Evolutionary conservation across 2,888 invertebrate species (phyloP).

Genomic region (Caradrina kadenii): DNA sequence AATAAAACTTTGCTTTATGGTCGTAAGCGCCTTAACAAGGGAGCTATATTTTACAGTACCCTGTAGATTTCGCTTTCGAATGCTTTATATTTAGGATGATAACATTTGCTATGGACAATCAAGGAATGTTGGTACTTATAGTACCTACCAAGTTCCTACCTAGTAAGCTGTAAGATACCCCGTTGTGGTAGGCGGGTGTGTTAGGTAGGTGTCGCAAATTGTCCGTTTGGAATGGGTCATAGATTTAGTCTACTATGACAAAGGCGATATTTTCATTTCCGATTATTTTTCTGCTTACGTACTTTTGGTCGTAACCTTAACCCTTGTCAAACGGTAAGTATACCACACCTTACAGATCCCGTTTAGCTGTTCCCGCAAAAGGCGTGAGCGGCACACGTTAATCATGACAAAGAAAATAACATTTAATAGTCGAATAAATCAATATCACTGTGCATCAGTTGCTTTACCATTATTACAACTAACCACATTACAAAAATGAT

Average conservation of each 20-base stretch:
- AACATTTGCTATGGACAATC: neutral
- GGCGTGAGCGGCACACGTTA: slow-evolving; percentile 13
- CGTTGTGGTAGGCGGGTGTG: no score
- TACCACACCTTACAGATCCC: slow-evolving; percentile 35
- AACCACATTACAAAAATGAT: neutral
- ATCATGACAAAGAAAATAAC: slow-evolving; percentile 10
- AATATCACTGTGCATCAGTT: slow-evolving; percentile 46
- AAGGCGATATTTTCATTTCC: no score
- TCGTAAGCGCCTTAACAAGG: slow-evolving; percentile 16
- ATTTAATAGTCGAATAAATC: slow-evolving; percentile 39
- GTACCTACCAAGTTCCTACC: no score
- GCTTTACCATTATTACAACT: neutral
- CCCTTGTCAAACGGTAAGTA: slow-evolving; percentile 2
- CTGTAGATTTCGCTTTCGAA: slow-evolving; percentile 26
- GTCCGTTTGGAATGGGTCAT: no score
- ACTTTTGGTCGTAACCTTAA: neutral
- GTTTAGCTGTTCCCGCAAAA: slow-evolving; percentile 5
- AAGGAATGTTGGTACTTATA: neutral
- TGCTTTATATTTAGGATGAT: slow-evolving; percentile 5
- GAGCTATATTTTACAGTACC: slow-evolving; percentile 4
- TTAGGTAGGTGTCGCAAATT: no score
- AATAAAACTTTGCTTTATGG: slow-evolving; percentile 46
- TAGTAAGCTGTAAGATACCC: no score
- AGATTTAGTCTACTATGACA: no score
- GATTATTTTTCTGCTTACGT: no score